These are phyloP conservation scores for Mastomys natalensis DNA, from an alignment of 2,113 vertebrate genomes.

Conservation along the genomic window DNA sequence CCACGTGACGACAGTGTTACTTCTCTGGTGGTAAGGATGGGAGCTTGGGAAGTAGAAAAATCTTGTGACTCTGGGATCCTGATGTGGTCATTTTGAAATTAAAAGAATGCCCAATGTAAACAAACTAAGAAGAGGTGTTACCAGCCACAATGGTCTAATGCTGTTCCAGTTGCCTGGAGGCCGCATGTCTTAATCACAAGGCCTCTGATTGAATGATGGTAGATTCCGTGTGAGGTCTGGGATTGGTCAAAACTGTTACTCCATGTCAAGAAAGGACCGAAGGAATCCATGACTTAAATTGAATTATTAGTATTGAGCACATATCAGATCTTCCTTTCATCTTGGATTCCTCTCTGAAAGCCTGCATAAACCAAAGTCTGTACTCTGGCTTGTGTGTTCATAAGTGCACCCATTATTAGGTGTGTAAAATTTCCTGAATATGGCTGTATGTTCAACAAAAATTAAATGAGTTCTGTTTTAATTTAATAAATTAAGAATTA, in stretches of 20 bases:
- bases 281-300: background rate
- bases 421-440: background rate
- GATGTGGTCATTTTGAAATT: background rate
- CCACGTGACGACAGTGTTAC: background rate
- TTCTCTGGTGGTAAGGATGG: background rate
- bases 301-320: background rate
- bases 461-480: background rate
- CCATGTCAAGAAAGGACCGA: background rate
- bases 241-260: background rate
- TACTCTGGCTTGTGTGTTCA: fast-evolving
- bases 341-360: background rate
- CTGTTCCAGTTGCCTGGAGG: background rate
- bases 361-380: background rate
- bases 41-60: background rate
- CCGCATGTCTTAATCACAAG: background rate
- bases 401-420: background rate
- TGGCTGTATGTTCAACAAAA: background rate
- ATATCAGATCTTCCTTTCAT: background rate
- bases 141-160: background rate
- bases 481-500: background rate
- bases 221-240: background rate
- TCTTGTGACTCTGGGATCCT: background rate
- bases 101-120: background rate
- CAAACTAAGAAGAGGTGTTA: background rate
- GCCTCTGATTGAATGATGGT: background rate